Base-by-base conservation (phyloP, 2,113 vertebrate genomes). In the Tetrax tetrax region DNA sequence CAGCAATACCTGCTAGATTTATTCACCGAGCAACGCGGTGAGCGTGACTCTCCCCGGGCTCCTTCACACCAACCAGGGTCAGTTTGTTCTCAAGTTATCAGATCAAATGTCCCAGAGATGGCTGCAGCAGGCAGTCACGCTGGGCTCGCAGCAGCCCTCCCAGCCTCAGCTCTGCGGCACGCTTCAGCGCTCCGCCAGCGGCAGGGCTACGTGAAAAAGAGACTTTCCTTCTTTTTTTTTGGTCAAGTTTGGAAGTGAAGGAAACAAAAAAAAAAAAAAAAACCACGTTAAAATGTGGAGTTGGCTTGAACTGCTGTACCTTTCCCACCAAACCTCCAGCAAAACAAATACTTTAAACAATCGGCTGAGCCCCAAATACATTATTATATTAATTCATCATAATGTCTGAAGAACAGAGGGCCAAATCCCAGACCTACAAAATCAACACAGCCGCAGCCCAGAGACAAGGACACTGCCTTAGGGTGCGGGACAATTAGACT, bases 361-460 rank as follows among this genome's bases (percentile, higher is more conserved):
- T 41, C 37, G n/a, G 63, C 68, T 83, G 19, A 54, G 50, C 53
- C 22, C 48, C 7, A 21, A 50, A 54, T 27, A 4, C 1, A 28
- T 66, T 13, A 22, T 91, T 21, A 4, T 23, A 31, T 38, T 15
- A 8, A 29, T 48, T 64, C 31, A 37, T 23, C 16, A 24, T 29
- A 41, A 65, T 57, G 61, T 31, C 8, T 29, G 56, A 9, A 41
- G 63, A 68, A 54, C 7, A 10, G 1, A 21, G 21, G 16, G 53
- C 43, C 41, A 53, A 48, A 61, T 51, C 54, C 24, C 60, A 56
- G 33, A 22, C 14, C 23, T 35, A 20, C 37, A 25, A 43, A 65
- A 33, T 23, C 27, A 66, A 0, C 0, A 17, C 50, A 79, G 50
- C 29, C 1, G 1, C 12, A 43, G 45, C 35, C 31, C 71, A 54